Conservation (phyloP, 2,113 vertebrate genomes). For the Urocitellus parryii region DNA sequence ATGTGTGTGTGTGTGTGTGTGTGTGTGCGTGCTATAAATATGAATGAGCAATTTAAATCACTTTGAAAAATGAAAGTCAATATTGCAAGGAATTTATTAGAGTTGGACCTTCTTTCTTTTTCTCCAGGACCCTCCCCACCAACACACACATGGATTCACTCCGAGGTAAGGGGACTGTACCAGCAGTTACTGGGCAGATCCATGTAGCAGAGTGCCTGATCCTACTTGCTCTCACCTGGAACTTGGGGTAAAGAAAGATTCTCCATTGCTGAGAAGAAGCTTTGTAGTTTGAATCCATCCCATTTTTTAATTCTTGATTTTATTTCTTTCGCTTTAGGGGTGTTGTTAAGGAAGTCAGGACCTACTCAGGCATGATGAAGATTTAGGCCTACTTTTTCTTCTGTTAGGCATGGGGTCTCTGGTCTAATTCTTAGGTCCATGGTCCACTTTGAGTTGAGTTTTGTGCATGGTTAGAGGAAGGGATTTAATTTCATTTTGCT, state of each 20-base stretch:
- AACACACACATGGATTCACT: neutral
- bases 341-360: no score
- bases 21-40: conserved; percentile 35
- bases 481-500: no score
- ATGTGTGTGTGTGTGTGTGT: neutral
- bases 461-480: no score
- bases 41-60: neutral
- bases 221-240: neutral
- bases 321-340: no score
- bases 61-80: neutral
- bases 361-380: no score
- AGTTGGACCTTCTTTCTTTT: neutral
- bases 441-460: no score
- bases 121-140: neutral
- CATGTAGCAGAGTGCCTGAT: neutral
- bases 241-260: neutral
- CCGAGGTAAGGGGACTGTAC: accelerated
- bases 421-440: no score
- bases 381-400: no score
- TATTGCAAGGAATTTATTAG: neutral
- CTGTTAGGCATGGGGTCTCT: no score
- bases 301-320: no score
- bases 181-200: neutral
- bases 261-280: no score
- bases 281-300: no score